phyloP scores from a whole-genome alignment of 2,888 invertebrate species.

The Clistopyga incitator region DNA sequence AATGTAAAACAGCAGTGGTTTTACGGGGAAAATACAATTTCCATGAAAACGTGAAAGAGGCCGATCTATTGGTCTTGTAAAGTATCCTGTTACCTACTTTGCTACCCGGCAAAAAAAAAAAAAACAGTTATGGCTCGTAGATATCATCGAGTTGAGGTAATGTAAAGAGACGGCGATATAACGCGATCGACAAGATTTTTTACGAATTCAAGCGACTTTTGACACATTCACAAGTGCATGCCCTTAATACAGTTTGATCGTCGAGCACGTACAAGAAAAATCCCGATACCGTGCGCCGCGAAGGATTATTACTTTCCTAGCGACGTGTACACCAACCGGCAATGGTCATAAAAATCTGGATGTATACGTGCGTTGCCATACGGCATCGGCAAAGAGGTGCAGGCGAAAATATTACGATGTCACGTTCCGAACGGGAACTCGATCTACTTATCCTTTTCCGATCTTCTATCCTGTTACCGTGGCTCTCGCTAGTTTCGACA shows the following conservation, averaged over 20 bases:
- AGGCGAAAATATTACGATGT: constrained; percentile 28
- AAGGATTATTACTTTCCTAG: constrained; percentile 24
- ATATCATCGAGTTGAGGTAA: neutral
- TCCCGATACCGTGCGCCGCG: constrained; percentile 18
- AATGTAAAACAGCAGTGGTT: constrained; percentile 41
- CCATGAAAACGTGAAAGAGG: constrained; percentile 9
- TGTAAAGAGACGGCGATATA: neutral
- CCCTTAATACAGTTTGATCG: constrained; percentile 4
- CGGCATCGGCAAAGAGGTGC: constrained; percentile 19
- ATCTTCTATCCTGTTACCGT: neutral
- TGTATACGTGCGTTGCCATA: constrained; percentile 27
- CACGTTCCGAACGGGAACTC: constrained; percentile 41
- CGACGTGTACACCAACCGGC: neutral
- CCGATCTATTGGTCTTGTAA: constrained; percentile 21
- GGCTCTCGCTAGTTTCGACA: constrained; percentile 19
- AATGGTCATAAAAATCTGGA: constrained; percentile 23
- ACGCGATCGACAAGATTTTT: neutral
- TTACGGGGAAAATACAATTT: constrained; percentile 33
- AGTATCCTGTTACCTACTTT: constrained; percentile 12
- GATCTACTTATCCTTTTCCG: constrained; percentile 1
- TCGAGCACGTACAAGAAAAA: constrained; percentile 32
- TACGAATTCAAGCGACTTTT: neutral
- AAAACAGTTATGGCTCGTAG: neutral
- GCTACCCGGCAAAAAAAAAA: neutral
- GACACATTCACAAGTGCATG: neutral